Evolutionary conservation across 2,113 vertebrate species (phyloP).

Genomic region (Callaeas wilsoni): DNA sequence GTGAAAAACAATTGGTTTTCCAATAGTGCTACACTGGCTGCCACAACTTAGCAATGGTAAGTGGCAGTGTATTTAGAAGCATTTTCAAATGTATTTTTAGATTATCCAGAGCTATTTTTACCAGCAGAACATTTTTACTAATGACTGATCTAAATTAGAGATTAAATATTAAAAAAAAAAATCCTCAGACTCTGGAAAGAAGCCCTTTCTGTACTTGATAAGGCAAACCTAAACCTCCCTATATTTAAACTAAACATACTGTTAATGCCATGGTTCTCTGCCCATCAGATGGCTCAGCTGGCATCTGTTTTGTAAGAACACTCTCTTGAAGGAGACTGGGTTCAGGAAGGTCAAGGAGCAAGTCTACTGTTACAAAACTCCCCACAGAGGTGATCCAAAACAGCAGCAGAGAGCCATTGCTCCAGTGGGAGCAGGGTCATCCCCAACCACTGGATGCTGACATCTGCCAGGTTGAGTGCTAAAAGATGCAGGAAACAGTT

Average conservation of each 20-base stretch:
- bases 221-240: not conserved
- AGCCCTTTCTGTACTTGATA: not conserved
- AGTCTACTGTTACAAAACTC: not conserved
- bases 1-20: not conserved
- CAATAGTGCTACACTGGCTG: not conserved
- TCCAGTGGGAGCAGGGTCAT: not conserved
- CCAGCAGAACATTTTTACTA: not conserved
- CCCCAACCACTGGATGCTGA: fast-evolving
- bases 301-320: not conserved
- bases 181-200: not conserved
- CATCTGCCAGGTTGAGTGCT: not conserved
- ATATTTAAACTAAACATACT: not conserved
- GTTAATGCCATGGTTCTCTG: not conserved
- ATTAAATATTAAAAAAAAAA: not conserved
- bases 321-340: not conserved
- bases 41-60: not conserved
- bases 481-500: not conserved
- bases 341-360: not conserved
- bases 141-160: not conserved
- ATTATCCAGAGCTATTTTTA: not conserved
- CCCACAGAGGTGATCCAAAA: not conserved
- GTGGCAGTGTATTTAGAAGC: not conserved
- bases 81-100: not conserved
- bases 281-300: not conserved
- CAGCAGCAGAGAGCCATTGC: fast-evolving